Conservation (phyloP, 2,113 vertebrate species). For the Cephalopholis sonnerati region DNA sequence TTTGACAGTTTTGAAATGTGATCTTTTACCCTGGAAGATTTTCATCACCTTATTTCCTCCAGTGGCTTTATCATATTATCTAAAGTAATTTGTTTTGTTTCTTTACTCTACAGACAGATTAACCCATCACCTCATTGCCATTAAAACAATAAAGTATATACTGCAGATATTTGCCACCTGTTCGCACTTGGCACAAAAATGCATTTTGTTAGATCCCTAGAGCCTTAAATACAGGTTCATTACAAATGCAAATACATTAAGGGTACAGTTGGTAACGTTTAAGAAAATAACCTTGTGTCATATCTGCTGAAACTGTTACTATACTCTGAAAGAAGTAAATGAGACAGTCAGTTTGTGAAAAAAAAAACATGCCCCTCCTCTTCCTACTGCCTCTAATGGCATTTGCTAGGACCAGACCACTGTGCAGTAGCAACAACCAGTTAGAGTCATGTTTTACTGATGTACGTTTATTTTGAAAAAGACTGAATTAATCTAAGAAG, state of each 20-base stretch:
- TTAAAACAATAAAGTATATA: background rate
- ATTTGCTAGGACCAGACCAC: too few relatives aligned
- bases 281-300: too few relatives aligned
- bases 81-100: background rate
- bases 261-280: too few relatives aligned
- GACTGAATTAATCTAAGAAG: too few relatives aligned
- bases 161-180: background rate
- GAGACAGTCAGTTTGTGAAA: too few relatives aligned
- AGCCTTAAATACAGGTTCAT: background rate
- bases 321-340: too few relatives aligned
- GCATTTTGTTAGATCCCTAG: constrained; percentile 2
- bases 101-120: background rate
- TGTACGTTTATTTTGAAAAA: too few relatives aligned
- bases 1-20: constrained; percentile 7
- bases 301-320: too few relatives aligned
- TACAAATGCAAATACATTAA: background rate
- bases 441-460: too few relatives aligned
- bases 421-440: too few relatives aligned
- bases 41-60: background rate
- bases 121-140: background rate
- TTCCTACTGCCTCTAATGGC: too few relatives aligned
- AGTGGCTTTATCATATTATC: background rate
- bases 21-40: background rate
- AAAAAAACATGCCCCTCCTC: too few relatives aligned
- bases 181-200: constrained; percentile 40